phyloP scores from a whole-genome alignment of 2,113 vertebrate genomes.

The Tragulus kanchil region DNA sequence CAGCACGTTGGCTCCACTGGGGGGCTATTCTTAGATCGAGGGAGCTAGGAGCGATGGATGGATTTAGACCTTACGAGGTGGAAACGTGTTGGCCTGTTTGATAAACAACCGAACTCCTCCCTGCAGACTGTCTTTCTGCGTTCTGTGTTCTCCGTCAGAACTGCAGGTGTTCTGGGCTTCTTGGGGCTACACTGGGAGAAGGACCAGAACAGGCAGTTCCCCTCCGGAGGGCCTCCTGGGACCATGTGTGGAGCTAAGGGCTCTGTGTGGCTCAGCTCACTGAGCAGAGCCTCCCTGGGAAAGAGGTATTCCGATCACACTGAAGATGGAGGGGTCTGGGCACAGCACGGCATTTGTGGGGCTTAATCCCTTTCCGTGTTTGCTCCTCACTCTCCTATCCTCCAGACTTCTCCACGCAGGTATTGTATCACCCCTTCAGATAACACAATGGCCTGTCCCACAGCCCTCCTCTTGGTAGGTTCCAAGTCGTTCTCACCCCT shows the following conservation, averaged over 20 bases:
- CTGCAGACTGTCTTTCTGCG: constrained; percentile 66
- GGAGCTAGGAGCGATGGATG: constrained; percentile 62
- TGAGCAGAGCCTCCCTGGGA: not conserved
- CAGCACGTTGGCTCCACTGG: constrained; percentile 12
- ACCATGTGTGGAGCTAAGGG: not conserved
- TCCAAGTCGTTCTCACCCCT: not conserved
- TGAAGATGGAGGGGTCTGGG: not conserved
- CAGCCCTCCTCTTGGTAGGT: not conserved
- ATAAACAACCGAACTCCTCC: constrained; percentile 77
- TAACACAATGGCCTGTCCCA: not conserved
- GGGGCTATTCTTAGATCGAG: constrained; percentile 78
- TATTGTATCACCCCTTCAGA: not conserved
- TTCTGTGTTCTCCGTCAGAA: constrained; percentile 41
- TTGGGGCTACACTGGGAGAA: not conserved
- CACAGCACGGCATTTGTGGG: not conserved
- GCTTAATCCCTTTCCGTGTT: not conserved
- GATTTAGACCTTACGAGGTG: constrained; percentile 80
- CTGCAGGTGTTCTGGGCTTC: constrained; percentile 17
- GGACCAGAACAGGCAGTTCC: not conserved
- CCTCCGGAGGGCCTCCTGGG: not conserved
- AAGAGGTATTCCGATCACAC: not conserved
- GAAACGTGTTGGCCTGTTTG: constrained; percentile 77
- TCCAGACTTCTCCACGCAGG: not conserved
- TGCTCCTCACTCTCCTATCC: not conserved
- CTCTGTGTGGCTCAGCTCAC: not conserved